Percentiles rank a stretch among this genome's conserved stretches.
phyloP scores from a whole-genome alignment of 2,888 invertebrate species.

The Esperia sulphurella region DNA sequence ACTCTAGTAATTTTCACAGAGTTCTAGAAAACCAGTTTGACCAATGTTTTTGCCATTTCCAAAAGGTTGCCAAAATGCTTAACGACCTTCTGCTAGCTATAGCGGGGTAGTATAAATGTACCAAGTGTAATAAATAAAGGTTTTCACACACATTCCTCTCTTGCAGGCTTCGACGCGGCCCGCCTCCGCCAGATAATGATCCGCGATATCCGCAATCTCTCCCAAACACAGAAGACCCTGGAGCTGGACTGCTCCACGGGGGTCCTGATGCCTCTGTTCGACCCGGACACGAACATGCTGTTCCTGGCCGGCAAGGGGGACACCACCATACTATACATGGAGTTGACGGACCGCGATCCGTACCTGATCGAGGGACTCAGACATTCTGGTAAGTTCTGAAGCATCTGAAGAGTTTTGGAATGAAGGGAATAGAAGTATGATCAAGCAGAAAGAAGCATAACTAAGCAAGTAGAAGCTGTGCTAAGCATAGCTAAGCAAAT shows the following conservation, averaged over 20 bases:
- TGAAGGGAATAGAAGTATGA: neutral
- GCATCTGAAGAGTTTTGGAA: neutral
- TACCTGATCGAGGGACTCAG: conserved; percentile 92
- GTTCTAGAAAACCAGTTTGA: too few relatives aligned
- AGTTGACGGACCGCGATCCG: conserved; percentile 93
- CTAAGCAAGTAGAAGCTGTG: too few relatives aligned
- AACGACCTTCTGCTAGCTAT: too few relatives aligned
- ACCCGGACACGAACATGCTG: conserved; percentile 96
- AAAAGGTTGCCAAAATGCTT: too few relatives aligned
- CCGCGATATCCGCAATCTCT: conserved; percentile 91
- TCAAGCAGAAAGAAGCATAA: too few relatives aligned
- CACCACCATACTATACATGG: conserved; percentile 93
- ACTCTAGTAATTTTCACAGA: too few relatives aligned
- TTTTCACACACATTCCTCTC: too few relatives aligned
- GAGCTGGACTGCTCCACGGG: conserved; percentile 93
- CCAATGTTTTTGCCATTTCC: too few relatives aligned
- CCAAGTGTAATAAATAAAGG: too few relatives aligned
- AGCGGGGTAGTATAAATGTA: too few relatives aligned
- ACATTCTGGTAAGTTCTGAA: conserved; percentile 81
- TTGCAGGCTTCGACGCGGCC: conserved; percentile 87
- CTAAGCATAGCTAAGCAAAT: too few relatives aligned
- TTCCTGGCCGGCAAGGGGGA: conserved; percentile 97
- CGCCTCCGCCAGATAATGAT: conserved; percentile 93
- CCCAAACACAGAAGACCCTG: conserved; percentile 86
- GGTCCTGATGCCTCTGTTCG: conserved; percentile 94